Conservation (phyloP, 2,888 invertebrate genomes). For the Drosophila imparisetae region DNA sequence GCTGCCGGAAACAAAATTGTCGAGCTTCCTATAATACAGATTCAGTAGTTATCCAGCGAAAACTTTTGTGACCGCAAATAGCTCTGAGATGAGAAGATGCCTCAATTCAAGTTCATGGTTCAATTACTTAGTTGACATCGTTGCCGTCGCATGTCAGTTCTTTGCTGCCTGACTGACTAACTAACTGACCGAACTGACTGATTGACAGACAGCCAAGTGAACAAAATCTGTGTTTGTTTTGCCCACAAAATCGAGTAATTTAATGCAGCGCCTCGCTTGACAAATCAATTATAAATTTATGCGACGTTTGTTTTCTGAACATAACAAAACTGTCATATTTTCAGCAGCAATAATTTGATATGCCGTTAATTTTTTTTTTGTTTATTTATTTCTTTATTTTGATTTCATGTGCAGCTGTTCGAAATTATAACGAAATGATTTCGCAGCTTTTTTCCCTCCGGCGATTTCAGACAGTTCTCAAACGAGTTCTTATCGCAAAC, state of each 20-base stretch:
- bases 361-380: slow-evolving; percentile 17
- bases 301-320: slow-evolving; percentile 25
- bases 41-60: slow-evolving; percentile 3
- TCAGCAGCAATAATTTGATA: slow-evolving; percentile 27
- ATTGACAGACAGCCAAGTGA: slow-evolving; percentile 12
- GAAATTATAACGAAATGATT: slow-evolving; percentile 12
- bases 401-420: slow-evolving; percentile 8
- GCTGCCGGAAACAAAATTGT: slow-evolving; percentile 33
- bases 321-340: slow-evolving; percentile 18
- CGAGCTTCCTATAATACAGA: slow-evolving; percentile 29
- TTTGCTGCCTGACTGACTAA: slow-evolving; percentile 16
- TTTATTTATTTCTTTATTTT: slow-evolving; percentile 10
- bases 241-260: slow-evolving; percentile 42
- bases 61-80: slow-evolving; percentile 17
- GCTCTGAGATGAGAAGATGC: slow-evolving; percentile 16
- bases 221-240: slow-evolving; percentile 39
- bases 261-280: slow-evolving; percentile 33
- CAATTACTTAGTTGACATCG: slow-evolving; percentile 60
- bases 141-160: slow-evolving; percentile 31
- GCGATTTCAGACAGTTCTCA: neutral
- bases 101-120: slow-evolving; percentile 75
- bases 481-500: slow-evolving; percentile 19
- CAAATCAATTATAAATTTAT: slow-evolving; percentile 42
- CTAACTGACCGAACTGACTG: neutral
- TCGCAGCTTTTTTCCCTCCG: neutral